These are phyloP conservation scores for Chorisops tibialis DNA, from an alignment of 2,888 invertebrate genomes.

Conservation along the genomic window DNA sequence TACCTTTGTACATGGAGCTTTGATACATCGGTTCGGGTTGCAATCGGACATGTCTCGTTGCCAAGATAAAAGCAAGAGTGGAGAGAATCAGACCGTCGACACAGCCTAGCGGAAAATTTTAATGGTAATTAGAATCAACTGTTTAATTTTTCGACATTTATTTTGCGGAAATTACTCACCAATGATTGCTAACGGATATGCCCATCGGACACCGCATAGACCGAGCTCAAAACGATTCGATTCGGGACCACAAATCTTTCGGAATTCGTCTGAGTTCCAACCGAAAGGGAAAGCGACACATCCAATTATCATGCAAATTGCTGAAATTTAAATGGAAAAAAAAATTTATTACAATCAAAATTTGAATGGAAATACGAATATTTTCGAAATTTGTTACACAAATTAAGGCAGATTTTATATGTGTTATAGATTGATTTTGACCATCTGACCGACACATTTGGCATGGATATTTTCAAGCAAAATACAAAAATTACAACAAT, in stretches of 20 bases:
- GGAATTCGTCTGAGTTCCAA: constrained; percentile 81
- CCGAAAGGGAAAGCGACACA: constrained; percentile 88
- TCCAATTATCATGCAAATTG: constrained; percentile 80
- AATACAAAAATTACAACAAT: no score
- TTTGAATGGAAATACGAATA: background rate
- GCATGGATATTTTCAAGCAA: no score
- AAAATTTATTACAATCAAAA: background rate
- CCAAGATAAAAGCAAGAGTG: constrained; percentile 88
- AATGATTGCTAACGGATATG: constrained; percentile 87
- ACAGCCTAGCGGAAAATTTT: constrained; percentile 53
- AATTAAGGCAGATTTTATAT: no score
- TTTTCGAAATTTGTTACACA: no score
- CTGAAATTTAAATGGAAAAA: constrained; percentile 55
- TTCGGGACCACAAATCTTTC: constrained; percentile 79
- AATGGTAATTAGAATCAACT: background rate
- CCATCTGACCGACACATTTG: no score
- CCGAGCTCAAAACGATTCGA: constrained; percentile 76
- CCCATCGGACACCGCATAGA: constrained; percentile 88
- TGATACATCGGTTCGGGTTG: constrained; percentile 77
- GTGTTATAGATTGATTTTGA: no score
- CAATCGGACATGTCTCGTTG: constrained; percentile 80
- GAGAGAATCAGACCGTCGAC: constrained; percentile 82
- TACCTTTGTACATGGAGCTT: constrained; percentile 67
- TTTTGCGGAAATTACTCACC: constrained; percentile 47
- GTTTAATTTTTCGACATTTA: background rate